Conservation (phyloP, 2,888 invertebrate species). For the Amblyjoppa proteus region DNA sequence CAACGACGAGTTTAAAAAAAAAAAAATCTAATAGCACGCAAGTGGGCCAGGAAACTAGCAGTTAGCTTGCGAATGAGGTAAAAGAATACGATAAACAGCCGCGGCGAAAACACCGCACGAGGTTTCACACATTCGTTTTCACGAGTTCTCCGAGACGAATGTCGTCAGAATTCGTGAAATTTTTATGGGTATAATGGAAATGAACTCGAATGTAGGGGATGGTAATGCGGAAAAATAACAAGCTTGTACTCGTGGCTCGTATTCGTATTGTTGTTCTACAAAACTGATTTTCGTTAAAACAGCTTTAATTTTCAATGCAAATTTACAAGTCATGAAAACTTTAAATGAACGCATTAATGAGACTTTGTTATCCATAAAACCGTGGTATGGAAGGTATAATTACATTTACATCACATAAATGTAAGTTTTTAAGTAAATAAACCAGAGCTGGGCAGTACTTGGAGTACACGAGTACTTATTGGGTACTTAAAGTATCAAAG, state of each 20-base stretch:
- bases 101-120: constrained; percentile 7
- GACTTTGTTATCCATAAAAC: neutral
- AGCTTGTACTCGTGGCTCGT: neutral
- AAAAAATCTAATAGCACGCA: constrained; percentile 57
- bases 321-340: neutral
- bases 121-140: constrained; percentile 16
- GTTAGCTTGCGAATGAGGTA: neutral
- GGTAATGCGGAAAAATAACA: constrained; percentile 18
- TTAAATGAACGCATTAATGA: neutral
- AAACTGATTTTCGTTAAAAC: neutral
- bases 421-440: no score
- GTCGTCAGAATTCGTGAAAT: constrained; percentile 21
- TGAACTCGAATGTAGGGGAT: neutral
- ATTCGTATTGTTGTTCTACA: neutral
- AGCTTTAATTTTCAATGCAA: neutral
- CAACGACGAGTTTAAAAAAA: constrained; percentile 48
- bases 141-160: constrained; percentile 24
- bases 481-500: no score
- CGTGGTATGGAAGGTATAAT: neutral
- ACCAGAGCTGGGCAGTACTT: no score
- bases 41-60: constrained; percentile 66
- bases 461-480: no score
- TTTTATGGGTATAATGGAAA: neutral
- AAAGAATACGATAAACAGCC: constrained; percentile 25
- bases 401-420: no score